Evolutionary conservation across 2,113 vertebrate species (phyloP), one percentile per base, ranked within the genome.

Genomic region (Rhizomys pruinosus): DNA sequence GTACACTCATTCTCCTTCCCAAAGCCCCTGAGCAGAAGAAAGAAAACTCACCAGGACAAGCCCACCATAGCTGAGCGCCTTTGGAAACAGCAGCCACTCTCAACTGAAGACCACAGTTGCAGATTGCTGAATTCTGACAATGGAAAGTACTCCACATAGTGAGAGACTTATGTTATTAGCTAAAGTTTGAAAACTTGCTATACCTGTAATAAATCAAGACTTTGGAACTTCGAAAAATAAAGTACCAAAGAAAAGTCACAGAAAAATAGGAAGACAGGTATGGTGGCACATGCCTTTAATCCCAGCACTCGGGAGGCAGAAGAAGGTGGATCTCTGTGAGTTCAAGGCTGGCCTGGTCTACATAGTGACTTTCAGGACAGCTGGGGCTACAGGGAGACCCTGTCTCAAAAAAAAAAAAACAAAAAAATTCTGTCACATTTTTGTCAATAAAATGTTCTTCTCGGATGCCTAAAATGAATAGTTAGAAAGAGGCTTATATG

Each of bases 141-240:
- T 23, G 13, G 69, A 47, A 81, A 87, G 17, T n/a, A 13, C 57
- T 55, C 44, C 64, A 11, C 44, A 68, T 0, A 29, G 47, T 52
- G 6, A 52, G 47, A n/a, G 47, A 52, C 47, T 52, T 52, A 52
- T 76, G 23, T 44, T 34, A 55, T 57, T 78, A 72, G 22, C 47
- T 71, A 61, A 76, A 68, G 61, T 68, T 86, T 90, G 81, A 47
- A 85, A 44, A 1, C 87, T 84, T 27, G 39, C 27, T 47, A 73
- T 57, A 19, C 5, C 42, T 16, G 73, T 25, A 91, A 72, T 20
- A 57, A 95, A 76, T 23, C 32, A 47, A 91, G 47, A 32, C 44
- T 87, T 95, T 69, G 55, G 72, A 73, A 94, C 92, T 64, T 61
- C 23, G 4, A 25, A 82, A 2, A 89, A 86, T 29, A 64, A 94